Percentiles rank a stretch among this genome's conserved stretches.
phyloP scores from a whole-genome alignment of 2,113 vertebrate species.

The Trichechus manatus region DNA sequence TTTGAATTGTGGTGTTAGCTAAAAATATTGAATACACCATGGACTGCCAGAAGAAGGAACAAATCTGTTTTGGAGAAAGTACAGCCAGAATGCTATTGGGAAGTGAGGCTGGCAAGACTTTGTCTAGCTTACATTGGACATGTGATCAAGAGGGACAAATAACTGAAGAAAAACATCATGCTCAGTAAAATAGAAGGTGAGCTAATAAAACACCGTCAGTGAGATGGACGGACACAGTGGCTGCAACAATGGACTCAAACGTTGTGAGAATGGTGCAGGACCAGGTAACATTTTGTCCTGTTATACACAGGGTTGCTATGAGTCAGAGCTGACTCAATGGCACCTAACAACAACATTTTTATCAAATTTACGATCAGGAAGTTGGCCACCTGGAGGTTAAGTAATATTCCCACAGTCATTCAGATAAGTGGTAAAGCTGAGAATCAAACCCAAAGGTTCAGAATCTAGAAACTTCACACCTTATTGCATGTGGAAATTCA shows the following conservation, averaged over 20 bases:
- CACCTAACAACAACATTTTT: background rate
- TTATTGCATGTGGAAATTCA: background rate
- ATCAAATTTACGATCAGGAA: background rate
- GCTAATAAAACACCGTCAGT: background rate
- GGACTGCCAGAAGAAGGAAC: too few species aligned
- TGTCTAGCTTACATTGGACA: background rate
- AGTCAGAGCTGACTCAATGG: background rate
- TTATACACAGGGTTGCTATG: background rate
- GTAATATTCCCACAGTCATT: background rate
- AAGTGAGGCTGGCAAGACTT: background rate
- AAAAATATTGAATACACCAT: background rate
- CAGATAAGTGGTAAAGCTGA: background rate
- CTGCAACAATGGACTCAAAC: background rate
- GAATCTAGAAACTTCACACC: background rate
- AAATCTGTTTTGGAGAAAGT: background rate
- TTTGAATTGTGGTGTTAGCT: too few species aligned
- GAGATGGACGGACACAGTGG: background rate
- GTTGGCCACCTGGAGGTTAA: background rate
- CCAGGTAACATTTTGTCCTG: background rate
- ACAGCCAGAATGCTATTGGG: background rate
- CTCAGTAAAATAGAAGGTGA: background rate
- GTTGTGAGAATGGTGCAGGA: background rate
- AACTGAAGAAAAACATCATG: background rate
- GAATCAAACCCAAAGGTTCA: background rate
- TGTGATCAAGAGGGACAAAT: background rate